Evolutionary conservation across 2,797 vertebrate species (phyloP), one percentile per base, ranked within the genome.

Genomic region (Leucoraja ocellata): DNA sequence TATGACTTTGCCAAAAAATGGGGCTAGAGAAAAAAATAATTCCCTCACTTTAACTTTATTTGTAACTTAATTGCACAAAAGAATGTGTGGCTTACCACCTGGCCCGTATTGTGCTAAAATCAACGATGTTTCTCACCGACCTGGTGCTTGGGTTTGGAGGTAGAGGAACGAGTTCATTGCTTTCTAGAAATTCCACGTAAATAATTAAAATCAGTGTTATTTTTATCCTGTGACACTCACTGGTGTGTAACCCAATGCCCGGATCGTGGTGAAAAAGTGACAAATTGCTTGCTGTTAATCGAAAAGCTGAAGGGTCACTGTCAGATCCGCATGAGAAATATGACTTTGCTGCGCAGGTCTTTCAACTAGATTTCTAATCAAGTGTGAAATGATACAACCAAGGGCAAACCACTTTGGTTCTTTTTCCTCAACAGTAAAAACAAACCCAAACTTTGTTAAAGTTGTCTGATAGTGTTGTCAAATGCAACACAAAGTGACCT

Each of bases 381-480:
- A 74, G 68, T 46, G 11, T 46, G 68, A 71, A 73, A 25, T 21
- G 71, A 91, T 54, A 54, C 28, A 25, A 25, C 6, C 39, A 54
- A 74, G 68, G 39, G 18, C 71, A 74, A 13, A 91, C 23, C 36
- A 23, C 21, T 23, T 73, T 14, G 54, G 68, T 91, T 25, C 36
- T 7, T 73, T 73, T 25, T 68, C 46, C 18, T 91, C 23, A 46
- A 63, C 83, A 86, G 74, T 73, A 25, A 71, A 90, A 73, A 91
- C 88, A 74, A 91, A 54, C 71, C 39, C 46, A 90, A 73, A 46
- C 68, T 91, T 74, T 74, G 71, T 74, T 91, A 74, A 73, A 74
- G 90, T 73, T 74, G 21, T 39, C 32, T 11, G 68, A 91, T 91
- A 74, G 36, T 54, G 36, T 18, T 36, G 61, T 88, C 84, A 65